Percentiles rank a stretch among this genome's conserved stretches.
These are phyloP conservation scores for Heteromormyrus szaboi DNA, from an alignment of 2,797 vertebrate species.

Conservation along the genomic window DNA sequence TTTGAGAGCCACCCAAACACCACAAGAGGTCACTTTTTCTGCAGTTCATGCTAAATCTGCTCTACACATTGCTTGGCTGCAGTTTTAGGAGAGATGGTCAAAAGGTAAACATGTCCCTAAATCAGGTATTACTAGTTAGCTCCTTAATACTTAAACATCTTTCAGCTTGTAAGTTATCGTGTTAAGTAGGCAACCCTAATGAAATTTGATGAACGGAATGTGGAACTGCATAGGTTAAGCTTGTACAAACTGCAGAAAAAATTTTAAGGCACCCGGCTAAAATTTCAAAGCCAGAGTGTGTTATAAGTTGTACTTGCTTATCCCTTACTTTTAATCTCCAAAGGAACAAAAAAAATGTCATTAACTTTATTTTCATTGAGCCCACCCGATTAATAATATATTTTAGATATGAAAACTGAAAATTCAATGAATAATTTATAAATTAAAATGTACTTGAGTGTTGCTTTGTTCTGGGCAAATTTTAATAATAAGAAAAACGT, in stretches of 20 bases:
- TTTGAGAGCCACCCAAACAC: background rate
- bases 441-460: background rate
- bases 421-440: background rate
- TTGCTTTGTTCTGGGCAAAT: background rate
- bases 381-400: background rate
- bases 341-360: background rate
- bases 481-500: background rate
- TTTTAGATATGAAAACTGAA: background rate
- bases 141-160: background rate
- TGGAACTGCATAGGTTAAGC: background rate
- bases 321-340: background rate
- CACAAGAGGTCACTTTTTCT: background rate
- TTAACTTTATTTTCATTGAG: background rate
- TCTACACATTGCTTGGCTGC: background rate
- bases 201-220: background rate
- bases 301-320: background rate
- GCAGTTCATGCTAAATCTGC: background rate
- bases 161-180: background rate
- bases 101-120: background rate
- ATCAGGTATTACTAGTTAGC: background rate
- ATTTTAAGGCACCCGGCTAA: background rate
- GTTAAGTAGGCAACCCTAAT: background rate
- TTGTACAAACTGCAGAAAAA: background rate
- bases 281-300: background rate
- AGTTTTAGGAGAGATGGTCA: background rate